Percentiles rank a stretch among this genome's conserved stretches.
phyloP scores from a whole-genome alignment of 2,888 invertebrate genomes.

The Agrotis segetum region DNA sequence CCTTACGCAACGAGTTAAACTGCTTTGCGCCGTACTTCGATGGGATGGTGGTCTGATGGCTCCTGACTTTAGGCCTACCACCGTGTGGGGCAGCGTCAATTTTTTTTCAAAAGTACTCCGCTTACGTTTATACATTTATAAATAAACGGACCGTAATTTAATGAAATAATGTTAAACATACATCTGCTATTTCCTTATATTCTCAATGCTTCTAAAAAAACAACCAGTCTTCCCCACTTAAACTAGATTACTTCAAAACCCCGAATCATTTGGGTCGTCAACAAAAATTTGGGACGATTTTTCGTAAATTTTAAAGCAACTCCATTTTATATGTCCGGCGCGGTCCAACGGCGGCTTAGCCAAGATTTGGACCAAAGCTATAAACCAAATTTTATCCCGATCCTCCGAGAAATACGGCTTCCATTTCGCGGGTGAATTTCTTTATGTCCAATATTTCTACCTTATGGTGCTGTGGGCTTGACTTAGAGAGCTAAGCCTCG shows the following conservation, averaged over 20 bases:
- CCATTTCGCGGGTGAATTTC: slow-evolving; percentile 57
- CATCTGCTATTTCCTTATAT: neutral
- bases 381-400: slow-evolving; percentile 58
- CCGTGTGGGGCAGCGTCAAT: no score
- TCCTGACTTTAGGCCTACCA: no score
- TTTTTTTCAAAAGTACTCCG: no score
- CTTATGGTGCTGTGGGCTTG: slow-evolving; percentile 27
- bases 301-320: slow-evolving; percentile 41
- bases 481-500: slow-evolving; percentile 28
- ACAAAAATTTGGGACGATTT: slow-evolving; percentile 8
- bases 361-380: slow-evolving; percentile 53
- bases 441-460: slow-evolving; percentile 54
- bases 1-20: no score
- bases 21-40: no score
- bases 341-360: slow-evolving; percentile 47
- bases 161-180: no score
- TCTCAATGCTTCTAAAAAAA: neutral
- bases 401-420: slow-evolving; percentile 57
- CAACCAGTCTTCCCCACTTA: neutral
- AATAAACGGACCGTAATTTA: no score
- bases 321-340: slow-evolving; percentile 36
- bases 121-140: no score
- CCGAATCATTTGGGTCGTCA: neutral
- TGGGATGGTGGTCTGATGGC: no score
- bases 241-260: neutral